These are phyloP conservation scores for Drosophila conformis DNA, from an alignment of 2,888 invertebrate genomes.

Conservation along the genomic window DNA sequence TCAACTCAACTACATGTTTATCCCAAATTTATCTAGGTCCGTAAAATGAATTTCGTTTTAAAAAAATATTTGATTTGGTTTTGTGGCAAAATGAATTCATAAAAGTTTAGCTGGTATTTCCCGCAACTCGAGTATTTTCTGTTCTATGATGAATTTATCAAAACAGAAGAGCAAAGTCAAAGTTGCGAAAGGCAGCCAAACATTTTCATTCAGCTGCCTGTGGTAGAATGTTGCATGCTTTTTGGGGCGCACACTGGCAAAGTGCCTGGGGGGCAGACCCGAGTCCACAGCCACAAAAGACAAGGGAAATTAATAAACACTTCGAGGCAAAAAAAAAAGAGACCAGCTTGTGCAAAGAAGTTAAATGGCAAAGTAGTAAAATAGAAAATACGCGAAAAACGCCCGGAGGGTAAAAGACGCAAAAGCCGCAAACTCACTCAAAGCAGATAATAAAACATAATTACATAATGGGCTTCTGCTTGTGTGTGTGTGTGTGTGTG, in stretches of 20 bases:
- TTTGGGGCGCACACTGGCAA: slow-evolving; percentile 36
- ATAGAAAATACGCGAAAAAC: slow-evolving; percentile 7
- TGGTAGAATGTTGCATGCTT: slow-evolving; percentile 57
- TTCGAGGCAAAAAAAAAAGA: slow-evolving; percentile 11
- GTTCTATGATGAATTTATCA: slow-evolving; percentile 30
- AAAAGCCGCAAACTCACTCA: slow-evolving; percentile 68
- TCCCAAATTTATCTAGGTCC: not conserved
- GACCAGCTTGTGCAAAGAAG: slow-evolving; percentile 4
- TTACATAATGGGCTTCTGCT: slow-evolving; percentile 69
- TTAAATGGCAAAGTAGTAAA: slow-evolving; percentile 17
- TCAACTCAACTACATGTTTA: not conserved
- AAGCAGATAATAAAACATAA: slow-evolving; percentile 79
- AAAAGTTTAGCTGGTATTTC: not conserved
- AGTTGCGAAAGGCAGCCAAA: not conserved
- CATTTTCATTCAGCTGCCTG: slow-evolving; percentile 10
- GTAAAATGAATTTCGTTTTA: not conserved
- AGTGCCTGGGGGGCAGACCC: slow-evolving; percentile 10
- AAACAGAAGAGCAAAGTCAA: slow-evolving; percentile 4
- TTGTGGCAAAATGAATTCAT: not conserved
- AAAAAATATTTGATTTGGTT: not conserved
- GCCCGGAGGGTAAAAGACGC: slow-evolving; percentile 5
- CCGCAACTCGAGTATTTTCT: slow-evolving; percentile 10
- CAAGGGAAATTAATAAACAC: slow-evolving; percentile 68
- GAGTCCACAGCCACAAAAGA: slow-evolving; percentile 25
- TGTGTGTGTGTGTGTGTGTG: slow-evolving; percentile 19